Percentiles rank a stretch among this genome's conserved stretches.
These are phyloP conservation scores for Drosophila mimetica DNA, from an alignment of 2,888 invertebrate genomes.

Conservation along the genomic window DNA sequence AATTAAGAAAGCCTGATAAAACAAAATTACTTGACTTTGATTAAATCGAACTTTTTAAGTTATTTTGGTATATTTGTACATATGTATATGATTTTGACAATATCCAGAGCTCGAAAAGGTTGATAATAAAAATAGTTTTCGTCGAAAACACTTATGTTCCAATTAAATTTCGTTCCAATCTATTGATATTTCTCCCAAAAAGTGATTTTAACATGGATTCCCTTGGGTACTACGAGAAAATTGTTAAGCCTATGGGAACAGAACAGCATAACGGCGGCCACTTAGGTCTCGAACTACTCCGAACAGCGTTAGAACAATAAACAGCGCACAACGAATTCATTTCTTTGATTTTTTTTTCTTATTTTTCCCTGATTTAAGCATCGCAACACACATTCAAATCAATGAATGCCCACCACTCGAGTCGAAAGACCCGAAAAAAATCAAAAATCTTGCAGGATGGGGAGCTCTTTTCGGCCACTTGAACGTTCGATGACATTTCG, in stretches of 20 bases:
- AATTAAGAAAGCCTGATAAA: background rate
- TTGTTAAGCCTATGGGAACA: conserved; percentile 40
- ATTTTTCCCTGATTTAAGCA: conserved; percentile 31
- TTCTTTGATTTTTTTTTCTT: conserved; percentile 23
- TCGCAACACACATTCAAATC: conserved; percentile 61
- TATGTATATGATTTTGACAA: no score
- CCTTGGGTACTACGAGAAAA: conserved; percentile 35
- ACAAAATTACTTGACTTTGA: no score
- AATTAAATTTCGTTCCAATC: conserved; percentile 37
- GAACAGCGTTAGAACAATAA: conserved; percentile 71
- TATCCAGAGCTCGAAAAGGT: no score
- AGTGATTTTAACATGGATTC: conserved; percentile 20
- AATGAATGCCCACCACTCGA: conserved; percentile 54
- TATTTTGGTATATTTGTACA: no score
- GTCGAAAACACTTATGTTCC: conserved; percentile 21
- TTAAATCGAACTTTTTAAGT: no score
- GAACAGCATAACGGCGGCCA: conserved; percentile 19
- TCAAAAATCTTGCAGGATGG: conserved; percentile 18
- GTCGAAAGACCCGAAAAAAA: conserved; percentile 17
- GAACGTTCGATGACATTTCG: conserved; percentile 82
- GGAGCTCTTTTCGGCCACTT: conserved; percentile 60
- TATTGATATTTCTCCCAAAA: conserved; percentile 20
- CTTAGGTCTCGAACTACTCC: conserved; percentile 34
- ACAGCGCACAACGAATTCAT: conserved; percentile 52
- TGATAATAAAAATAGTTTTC: no score